Conservation (phyloP, 2,797 vertebrate species). For the Dicrostonyx torquatus region DNA sequence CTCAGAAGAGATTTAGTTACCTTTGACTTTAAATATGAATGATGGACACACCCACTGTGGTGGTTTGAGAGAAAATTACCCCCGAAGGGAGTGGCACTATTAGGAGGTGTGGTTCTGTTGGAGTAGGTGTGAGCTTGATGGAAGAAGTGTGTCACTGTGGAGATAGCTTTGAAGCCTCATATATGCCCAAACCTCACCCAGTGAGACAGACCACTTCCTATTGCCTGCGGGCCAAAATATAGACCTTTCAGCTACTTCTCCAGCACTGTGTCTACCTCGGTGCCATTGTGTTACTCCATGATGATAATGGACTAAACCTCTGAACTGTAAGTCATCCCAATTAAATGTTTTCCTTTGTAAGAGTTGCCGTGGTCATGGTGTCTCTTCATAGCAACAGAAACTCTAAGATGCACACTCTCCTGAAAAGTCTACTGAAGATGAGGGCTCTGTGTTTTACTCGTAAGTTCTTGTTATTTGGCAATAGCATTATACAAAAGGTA, state of each 20-base stretch:
- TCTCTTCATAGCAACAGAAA: background rate
- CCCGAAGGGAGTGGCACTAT: background rate
- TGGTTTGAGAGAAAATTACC: background rate
- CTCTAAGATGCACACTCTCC: background rate
- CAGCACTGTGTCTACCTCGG: background rate
- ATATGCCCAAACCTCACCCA: background rate
- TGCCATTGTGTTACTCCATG: background rate
- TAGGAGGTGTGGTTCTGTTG: background rate
- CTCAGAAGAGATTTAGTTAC: conserved; percentile 30
- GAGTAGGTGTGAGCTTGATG: background rate
- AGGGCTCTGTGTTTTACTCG: background rate
- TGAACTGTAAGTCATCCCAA: background rate
- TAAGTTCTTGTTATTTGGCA: conserved; percentile 52
- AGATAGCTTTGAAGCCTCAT: background rate
- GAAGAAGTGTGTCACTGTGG: background rate
- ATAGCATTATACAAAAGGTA: conserved; percentile 28
- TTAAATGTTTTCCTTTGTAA: background rate
- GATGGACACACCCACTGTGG: background rate
- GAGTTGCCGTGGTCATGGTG: background rate
- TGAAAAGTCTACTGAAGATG: conserved; percentile 58
- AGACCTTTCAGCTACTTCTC: background rate
- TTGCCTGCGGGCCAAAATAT: background rate
- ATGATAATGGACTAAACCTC: background rate
- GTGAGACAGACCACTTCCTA: background rate
- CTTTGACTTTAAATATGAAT: conserved; percentile 28